These are phyloP conservation scores for Trichonephila clavata DNA, from an alignment of 1,140 invertebrate genomes.

Conservation along the genomic window DNA sequence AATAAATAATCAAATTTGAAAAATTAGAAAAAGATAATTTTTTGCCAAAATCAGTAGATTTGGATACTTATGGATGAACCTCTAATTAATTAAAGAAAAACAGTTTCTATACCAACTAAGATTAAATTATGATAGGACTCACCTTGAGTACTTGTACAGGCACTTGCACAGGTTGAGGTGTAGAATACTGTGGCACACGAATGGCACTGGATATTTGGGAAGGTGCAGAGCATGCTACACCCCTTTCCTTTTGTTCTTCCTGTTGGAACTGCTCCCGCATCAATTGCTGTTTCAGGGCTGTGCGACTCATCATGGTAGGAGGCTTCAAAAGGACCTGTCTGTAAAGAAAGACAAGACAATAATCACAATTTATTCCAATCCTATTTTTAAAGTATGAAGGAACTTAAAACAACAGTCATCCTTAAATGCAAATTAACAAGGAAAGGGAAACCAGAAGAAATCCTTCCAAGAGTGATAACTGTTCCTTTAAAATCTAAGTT, in stretches of 20 bases:
- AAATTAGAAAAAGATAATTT: neutral
- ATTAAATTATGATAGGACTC: neutral
- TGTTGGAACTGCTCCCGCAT: conserved; percentile 90
- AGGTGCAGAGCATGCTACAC: conserved; percentile 79
- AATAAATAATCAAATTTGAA: neutral
- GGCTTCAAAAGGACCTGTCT: conserved; percentile 79
- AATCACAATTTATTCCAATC: too few relatives aligned
- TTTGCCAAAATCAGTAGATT: too few relatives aligned
- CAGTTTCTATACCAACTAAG: too few relatives aligned
- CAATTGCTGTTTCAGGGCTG: conserved; percentile 91
- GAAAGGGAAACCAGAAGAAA: too few relatives aligned
- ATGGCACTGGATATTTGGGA: conserved; percentile 55
- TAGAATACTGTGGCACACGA: conserved; percentile 37
- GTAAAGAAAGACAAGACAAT: neutral
- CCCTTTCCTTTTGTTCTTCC: conserved; percentile 85
- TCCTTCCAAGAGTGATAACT: too few relatives aligned
- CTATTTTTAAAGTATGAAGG: too few relatives aligned
- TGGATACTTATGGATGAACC: too few relatives aligned
- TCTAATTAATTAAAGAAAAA: too few relatives aligned
- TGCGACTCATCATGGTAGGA: conserved; percentile 86
- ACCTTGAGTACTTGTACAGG: conserved; percentile 62
- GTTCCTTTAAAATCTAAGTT: too few relatives aligned
- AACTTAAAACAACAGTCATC: too few relatives aligned
- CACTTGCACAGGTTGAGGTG: neutral
- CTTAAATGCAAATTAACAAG: too few relatives aligned